Base-by-base conservation (phyloP, 92 coral and sea anemone genomes). In the Epizoanthus illoricatus region DNA sequence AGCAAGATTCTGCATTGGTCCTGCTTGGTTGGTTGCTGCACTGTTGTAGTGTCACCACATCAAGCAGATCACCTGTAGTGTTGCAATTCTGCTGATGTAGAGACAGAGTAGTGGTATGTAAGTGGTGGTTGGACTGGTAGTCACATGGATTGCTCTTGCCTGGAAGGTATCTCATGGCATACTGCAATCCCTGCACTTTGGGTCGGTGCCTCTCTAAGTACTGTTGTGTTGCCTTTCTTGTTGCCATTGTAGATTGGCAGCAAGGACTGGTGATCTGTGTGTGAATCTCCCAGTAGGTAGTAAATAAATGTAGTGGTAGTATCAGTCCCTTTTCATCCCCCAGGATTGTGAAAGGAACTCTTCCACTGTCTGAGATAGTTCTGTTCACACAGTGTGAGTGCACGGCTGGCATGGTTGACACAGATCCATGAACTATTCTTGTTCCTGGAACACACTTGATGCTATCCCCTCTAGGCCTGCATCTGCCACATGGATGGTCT, bases 301-400 rank as follows among this genome's bases (percentile, higher is more conserved):
- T 80, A 28, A 28, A n/a, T n/a, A n/a, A n/a, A n/a, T n/a, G 33
- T 28, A 28, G 33, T 28, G 33, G 33, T 28, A 28, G 33, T 28
- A 80, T 61, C 74, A 54, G 84, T 79, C 58, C 17, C 63, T 80
- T 43, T 60, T 83, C 54, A 69, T 81, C 3, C 80, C 80, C 71
- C 80, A 18, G 10, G 80, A 2, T 13, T 71, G 60, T 11, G 45
- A 80, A 21, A 49, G 61, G 49, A 20, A 41, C 43, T 42, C 19
- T 41, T 47, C 43, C 20, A 11, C 84, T 11, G 84, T 0, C 39
- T 42, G 69, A 3, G 49, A 78, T 41, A 80, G 61, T 65, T 65
- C 36, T 33, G 43, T 24, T 60, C 70, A 39, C 81, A 76, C 7
- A 68, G 81, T 3, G 54, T 58, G 55, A 76, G 69, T 7, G 55